Evolutionary conservation across 1,140 invertebrate genomes (phyloP), one percentile per base, ranked within the genome.

Genomic region (Nasonia longicornis): DNA sequence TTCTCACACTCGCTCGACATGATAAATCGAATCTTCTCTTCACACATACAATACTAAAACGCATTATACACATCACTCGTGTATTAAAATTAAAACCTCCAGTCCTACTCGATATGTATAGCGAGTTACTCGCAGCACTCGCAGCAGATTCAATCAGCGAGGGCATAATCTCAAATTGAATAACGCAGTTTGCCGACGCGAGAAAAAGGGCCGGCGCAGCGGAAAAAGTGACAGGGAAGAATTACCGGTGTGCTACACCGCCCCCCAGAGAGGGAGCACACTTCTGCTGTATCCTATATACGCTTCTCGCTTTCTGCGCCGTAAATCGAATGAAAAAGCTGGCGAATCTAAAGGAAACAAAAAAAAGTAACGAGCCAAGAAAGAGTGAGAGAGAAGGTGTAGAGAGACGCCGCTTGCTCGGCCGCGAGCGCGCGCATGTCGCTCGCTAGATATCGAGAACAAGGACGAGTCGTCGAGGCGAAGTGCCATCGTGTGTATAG

Each of bases 381-480:
- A 35, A 70, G 31, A 35, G 67, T 1, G 67, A 70, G 31, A 35
- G 67, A 20, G 67, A 69, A 22, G 11, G 64, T 22, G 26, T 31
- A 35, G 66, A 67, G 66, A 58, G 48, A 75, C 71, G 52, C 29
- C 71, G 42, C 38, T 52, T 12, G n/a, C 22, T 48, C 2, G n/a
- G n/a, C 14, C 29, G 48, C 22, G 1, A 26, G 22, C 26, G 38
- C 31, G 31, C 31, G 48, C 72, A 48, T 12, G 64, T n/a, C 22
- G 7, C 22, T 10, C 31, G 26, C 4, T 14, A 76, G 74, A 76
- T 76, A 76, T 76, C 58, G 74, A 76, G 74, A 76, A 35, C 74
- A 76, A 76, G 74, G 74, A 76, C 74, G 58, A 76, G 74, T 31
- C 29, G 31, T 20, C 74, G 74, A 76, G 63, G 63, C 74, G 12